A percentile compares a stretch with the other conserved stretches of the same genome.
These are phyloP conservation scores for Conopomorpha cramerella DNA, from an alignment of 1,140 invertebrate genomes.

Conservation along the genomic window DNA sequence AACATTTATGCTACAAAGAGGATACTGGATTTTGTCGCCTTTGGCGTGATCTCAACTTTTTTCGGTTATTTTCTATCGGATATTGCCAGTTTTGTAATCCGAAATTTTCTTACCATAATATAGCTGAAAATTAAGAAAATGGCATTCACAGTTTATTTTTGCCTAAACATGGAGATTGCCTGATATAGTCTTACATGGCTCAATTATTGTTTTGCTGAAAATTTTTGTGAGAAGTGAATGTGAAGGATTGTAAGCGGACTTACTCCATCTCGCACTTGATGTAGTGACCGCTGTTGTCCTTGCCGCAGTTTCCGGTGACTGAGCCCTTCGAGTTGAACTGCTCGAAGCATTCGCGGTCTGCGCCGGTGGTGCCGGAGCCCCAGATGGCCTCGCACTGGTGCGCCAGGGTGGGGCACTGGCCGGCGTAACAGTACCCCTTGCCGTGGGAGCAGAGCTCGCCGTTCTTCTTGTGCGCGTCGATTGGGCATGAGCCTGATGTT, in stretches of 20 bases:
- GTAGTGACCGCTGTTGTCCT: slow-evolving; percentile 74
- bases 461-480: slow-evolving; percentile 89
- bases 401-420: slow-evolving; percentile 84
- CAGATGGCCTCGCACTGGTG: slow-evolving; percentile 90
- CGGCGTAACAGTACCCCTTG: slow-evolving; percentile 87
- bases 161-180: too few relatives aligned
- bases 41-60: too few relatives aligned
- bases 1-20: too few relatives aligned
- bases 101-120: too few relatives aligned
- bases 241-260: slow-evolving; percentile 59
- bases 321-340: slow-evolving; percentile 94
- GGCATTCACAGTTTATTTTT: too few relatives aligned
- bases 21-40: too few relatives aligned
- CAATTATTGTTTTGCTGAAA: too few relatives aligned
- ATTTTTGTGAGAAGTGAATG: too few relatives aligned
- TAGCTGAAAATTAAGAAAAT: too few relatives aligned
- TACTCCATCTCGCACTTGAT: slow-evolving; percentile 87
- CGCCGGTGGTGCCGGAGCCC: slow-evolving; percentile 79
- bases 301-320: slow-evolving; percentile 91
- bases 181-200: too few relatives aligned
- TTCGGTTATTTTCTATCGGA: too few relatives aligned
- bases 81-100: too few relatives aligned
- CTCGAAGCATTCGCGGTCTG: slow-evolving; percentile 86
- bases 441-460: slow-evolving; percentile 77
- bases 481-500: slow-evolving; percentile 82